phyloP scores from a whole-genome alignment of 2,797 vertebrate genomes.

The Triplophysa bombifrons region DNA sequence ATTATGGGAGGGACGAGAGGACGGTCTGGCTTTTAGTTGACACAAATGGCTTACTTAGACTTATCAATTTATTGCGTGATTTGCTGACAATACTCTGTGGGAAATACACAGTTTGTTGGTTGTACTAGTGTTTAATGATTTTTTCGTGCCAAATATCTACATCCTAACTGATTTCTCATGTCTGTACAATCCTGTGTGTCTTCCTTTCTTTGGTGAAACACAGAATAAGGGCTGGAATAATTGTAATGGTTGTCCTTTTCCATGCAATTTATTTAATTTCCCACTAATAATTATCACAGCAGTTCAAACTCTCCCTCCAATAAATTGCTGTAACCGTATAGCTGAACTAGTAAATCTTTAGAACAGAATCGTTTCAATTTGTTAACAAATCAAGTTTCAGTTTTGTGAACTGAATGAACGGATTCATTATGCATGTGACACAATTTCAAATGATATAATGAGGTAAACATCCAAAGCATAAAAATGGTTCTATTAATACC shows the following conservation, averaged over 20 bases:
- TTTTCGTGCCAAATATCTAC: neutral
- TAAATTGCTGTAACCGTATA: neutral
- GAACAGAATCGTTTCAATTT: neutral
- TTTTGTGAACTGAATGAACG: neutral
- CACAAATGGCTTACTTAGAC: conserved; percentile 34
- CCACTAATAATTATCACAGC: conserved; percentile 6
- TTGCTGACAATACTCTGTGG: conserved; percentile 17
- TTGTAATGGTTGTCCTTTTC: conserved; percentile 3
- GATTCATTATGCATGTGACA: neutral
- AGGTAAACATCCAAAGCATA: neutral
- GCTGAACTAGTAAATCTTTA: neutral
- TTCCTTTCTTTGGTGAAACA: neutral
- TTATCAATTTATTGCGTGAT: neutral
- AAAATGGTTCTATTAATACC: too few relatives aligned
- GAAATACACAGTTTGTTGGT: neutral
- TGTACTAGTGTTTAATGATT: neutral
- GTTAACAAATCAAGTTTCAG: neutral
- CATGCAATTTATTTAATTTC: neutral
- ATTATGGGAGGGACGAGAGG: conserved; percentile 24
- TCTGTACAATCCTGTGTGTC: neutral
- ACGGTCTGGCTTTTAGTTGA: conserved; percentile 25
- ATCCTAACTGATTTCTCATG: neutral
- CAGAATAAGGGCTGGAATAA: neutral
- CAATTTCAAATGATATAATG: neutral
- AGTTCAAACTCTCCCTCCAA: neutral